These are phyloP conservation scores for Poeciliopsis infans DNA, from an alignment of 2,797 vertebrate species.

Conservation along the genomic window DNA sequence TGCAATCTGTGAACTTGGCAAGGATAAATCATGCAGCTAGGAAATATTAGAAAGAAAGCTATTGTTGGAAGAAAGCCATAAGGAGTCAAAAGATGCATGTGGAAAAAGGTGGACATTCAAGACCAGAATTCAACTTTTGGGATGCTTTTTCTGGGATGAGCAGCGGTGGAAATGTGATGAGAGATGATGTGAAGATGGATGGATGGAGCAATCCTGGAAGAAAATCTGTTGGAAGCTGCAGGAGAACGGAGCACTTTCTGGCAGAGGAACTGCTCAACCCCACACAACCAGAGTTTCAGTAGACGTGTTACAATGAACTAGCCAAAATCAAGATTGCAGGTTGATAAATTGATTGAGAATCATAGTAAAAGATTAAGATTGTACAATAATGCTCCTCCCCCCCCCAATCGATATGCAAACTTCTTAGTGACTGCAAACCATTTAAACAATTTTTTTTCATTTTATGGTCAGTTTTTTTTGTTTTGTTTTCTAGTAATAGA, in stretches of 20 bases:
- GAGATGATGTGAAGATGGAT: neutral
- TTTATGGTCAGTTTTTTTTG: neutral
- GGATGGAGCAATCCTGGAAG: neutral
- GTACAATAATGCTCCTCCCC: neutral
- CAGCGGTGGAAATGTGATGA: neutral
- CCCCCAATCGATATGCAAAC: neutral
- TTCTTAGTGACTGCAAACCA: neutral
- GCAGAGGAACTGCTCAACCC: neutral
- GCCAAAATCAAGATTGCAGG: neutral
- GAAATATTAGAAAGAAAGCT: neutral
- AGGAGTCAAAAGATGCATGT: neutral
- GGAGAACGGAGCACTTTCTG: neutral
- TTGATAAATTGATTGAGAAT: neutral
- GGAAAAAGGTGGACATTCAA: neutral
- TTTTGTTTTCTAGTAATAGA: neutral
- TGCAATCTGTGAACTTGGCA: neutral
- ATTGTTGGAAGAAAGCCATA: neutral
- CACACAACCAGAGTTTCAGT: neutral
- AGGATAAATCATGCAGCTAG: neutral
- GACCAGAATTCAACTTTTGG: neutral
- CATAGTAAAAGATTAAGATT: neutral
- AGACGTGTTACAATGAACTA: neutral
- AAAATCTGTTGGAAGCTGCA: neutral
- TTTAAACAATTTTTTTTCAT: neutral
- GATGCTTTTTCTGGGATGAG: neutral